phyloP scores from a whole-genome alignment of 2,888 invertebrate species.

The Epicampocera succincta region DNA sequence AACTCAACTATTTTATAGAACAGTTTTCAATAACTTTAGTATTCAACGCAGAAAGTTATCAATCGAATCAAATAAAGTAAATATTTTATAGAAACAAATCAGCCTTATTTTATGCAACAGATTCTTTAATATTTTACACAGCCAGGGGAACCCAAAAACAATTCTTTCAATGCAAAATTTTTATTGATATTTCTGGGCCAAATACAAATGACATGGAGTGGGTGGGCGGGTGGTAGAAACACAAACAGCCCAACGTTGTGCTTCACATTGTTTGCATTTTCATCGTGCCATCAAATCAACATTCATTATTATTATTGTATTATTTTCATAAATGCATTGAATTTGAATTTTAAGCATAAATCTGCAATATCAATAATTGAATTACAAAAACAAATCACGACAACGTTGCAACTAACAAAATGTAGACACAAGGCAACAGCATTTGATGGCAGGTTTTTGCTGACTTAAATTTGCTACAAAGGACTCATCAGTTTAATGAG shows the following conservation, averaged over 20 bases:
- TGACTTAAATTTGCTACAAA: constrained; percentile 5
- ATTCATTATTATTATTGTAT: neutral
- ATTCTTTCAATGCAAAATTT: constrained; percentile 6
- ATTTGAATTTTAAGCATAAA: constrained; percentile 33
- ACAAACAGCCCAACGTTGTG: constrained; percentile 17
- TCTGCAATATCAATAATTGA: constrained; percentile 40
- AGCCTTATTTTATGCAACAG: neutral
- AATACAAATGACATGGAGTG: neutral
- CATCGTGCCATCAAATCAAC: neutral
- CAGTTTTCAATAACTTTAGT: no score
- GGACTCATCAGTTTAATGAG: constrained; percentile 30
- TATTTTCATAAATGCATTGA: constrained; percentile 18
- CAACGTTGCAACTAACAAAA: neutral
- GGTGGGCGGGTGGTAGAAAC: neutral
- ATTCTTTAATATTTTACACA: neutral
- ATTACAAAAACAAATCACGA: constrained; percentile 33
- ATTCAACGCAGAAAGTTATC: no score
- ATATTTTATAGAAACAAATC: neutral
- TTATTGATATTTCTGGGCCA: neutral
- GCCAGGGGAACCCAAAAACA: no score
- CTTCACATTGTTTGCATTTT: constrained; percentile 15
- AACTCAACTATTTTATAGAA: no score
- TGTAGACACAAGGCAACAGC: constrained; percentile 1
- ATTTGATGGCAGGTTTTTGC: constrained; percentile 2
- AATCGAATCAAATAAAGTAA: no score